phyloP scores from a whole-genome alignment of 2,113 vertebrate genomes.

The Plecotus auritus region DNA sequence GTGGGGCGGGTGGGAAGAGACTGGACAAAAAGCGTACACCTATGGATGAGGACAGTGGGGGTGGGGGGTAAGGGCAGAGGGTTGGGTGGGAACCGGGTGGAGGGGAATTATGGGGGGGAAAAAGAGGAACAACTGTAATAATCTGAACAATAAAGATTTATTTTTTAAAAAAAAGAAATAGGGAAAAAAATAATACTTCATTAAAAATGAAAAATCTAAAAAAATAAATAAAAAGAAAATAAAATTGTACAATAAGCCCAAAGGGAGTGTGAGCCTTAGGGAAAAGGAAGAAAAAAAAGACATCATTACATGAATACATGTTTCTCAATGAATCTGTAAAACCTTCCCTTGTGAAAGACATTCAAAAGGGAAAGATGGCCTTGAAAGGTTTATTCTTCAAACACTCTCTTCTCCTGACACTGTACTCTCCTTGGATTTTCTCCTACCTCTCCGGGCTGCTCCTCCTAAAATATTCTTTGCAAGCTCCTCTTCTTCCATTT shows the following conservation, averaged over 20 bases:
- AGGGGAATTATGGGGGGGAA: too few species aligned
- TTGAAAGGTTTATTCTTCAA: not conserved
- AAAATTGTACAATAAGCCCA: not conserved
- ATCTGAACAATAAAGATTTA: too few species aligned
- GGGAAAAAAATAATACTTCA: too few species aligned
- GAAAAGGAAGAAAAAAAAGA: slow-evolving; percentile 5
- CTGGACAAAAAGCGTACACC: too few species aligned
- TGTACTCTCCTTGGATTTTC: not conserved
- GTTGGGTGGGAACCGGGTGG: too few species aligned
- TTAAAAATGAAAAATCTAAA: too few species aligned
- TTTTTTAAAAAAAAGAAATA: too few species aligned
- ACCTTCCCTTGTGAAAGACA: not conserved
- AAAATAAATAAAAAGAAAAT: not conserved
- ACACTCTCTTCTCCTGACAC: not conserved
- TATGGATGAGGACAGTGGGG: too few species aligned
- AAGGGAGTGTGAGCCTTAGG: not conserved
- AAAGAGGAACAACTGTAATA: too few species aligned
- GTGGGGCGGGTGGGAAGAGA: too few species aligned
- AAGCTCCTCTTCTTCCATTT: not conserved
- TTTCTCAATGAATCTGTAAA: not conserved
- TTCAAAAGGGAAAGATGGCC: not conserved
- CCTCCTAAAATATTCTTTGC: not conserved
- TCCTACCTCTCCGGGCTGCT: not conserved
- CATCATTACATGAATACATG: not conserved
- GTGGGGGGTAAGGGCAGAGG: too few species aligned